phyloP scores from a whole-genome alignment of 2,888 invertebrate genomes.

The Busseola fusca region DNA sequence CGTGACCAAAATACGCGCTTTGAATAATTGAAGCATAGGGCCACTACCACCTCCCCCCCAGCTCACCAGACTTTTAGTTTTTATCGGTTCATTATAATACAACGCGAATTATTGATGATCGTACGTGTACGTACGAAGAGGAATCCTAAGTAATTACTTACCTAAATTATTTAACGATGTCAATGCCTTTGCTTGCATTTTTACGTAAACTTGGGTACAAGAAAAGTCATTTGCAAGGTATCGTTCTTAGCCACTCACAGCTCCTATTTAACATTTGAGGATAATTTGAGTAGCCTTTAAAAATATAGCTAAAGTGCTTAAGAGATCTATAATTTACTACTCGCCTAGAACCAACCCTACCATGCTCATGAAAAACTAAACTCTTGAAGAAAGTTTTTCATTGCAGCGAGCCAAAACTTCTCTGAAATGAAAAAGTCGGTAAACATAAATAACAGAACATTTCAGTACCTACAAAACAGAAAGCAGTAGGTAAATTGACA shows the following conservation, averaged over 20 bases:
- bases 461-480: conserved; percentile 25
- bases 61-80: conserved; percentile 71
- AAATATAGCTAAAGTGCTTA: background rate
- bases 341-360: background rate
- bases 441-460: conserved; percentile 10
- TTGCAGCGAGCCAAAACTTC: background rate
- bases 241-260: background rate
- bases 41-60: conserved; percentile 66
- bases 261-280: background rate
- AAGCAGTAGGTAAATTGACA: conserved; percentile 58
- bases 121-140: conserved; percentile 5
- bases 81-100: conserved; percentile 74
- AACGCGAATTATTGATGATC: conserved; percentile 63
- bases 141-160: conserved; percentile 16
- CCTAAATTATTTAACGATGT: conserved; percentile 20
- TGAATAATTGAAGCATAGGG: conserved; percentile 83
- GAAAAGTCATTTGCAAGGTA: background rate
- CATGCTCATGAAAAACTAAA: background rate
- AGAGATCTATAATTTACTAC: background rate
- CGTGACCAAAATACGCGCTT: conserved; percentile 86
- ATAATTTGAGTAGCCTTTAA: background rate
- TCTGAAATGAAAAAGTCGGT: conserved; percentile 6
- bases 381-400: background rate
- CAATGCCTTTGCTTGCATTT: conserved; percentile 33
- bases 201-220: background rate